These are phyloP conservation scores for Diloba caeruleocephala DNA, from an alignment of 2,888 invertebrate species.

Conservation along the genomic window DNA sequence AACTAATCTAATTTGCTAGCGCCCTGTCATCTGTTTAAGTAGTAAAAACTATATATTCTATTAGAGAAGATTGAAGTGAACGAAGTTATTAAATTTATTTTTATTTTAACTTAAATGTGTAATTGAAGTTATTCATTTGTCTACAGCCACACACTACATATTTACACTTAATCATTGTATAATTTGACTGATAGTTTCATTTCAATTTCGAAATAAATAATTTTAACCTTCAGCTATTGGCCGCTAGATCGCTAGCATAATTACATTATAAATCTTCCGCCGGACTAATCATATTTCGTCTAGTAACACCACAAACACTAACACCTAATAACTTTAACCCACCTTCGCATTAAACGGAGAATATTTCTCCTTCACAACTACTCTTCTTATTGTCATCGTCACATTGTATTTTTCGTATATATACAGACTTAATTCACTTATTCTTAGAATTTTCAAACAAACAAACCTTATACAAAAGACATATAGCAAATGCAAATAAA, in stretches of 20 bases:
- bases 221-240: conserved; percentile 44
- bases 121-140: conserved; percentile 7
- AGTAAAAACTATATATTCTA: conserved; percentile 32
- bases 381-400: conserved; percentile 83
- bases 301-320: conserved; percentile 21
- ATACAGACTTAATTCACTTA: conserved; percentile 29
- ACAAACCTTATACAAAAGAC: too few species aligned
- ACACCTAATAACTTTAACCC: conserved; percentile 19
- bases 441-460: not conserved
- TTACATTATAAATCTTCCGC: not conserved
- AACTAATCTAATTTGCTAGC: too few species aligned
- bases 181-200: conserved; percentile 80
- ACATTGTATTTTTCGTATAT: conserved; percentile 62
- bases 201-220: conserved; percentile 39
- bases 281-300: not conserved
- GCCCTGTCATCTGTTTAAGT: conserved; percentile 56
- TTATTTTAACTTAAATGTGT: too few species aligned
- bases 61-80: not conserved
- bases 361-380: conserved; percentile 59
- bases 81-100: not conserved
- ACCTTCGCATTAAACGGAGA: conserved; percentile 10
- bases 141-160: conserved; percentile 66
- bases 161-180: conserved; percentile 75
- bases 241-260: conserved; percentile 51
- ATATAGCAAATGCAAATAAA: not conserved